Conservation (phyloP, 92 coral and sea anemone genomes). For the Palythoa grandis region DNA sequence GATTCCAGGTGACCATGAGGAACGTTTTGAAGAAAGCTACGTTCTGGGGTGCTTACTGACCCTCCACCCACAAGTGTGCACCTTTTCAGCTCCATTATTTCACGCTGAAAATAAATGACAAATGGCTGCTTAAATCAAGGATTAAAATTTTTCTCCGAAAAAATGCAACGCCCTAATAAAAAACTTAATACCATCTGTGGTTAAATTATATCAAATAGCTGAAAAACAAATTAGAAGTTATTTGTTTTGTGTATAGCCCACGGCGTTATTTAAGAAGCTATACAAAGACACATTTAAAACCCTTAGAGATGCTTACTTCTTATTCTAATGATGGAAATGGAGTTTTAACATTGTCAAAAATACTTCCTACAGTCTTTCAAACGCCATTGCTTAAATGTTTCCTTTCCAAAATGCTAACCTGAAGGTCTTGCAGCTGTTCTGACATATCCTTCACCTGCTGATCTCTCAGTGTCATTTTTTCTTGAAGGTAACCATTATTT, state of each 20-base stretch:
- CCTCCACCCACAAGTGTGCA: slow-evolving; percentile 24
- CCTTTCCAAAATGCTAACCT: slow-evolving; percentile 56
- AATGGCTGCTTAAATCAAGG: background rate
- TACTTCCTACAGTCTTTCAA: background rate
- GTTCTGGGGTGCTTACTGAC: slow-evolving; percentile 39
- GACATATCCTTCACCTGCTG: slow-evolving; percentile 73
- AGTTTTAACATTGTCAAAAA: no score
- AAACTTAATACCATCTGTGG: no score
- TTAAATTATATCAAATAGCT: no score
- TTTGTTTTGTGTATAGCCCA: no score
- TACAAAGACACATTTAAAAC: no score
- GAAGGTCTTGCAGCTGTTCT: slow-evolving; percentile 68
- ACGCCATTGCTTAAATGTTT: background rate
- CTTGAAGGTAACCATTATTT: slow-evolving; percentile 94
- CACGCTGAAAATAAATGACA: slow-evolving; percentile 33
- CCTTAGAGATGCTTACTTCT: no score
- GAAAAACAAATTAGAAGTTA: no score
- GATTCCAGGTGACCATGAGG: slow-evolving; percentile 41
- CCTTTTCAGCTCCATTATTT: slow-evolving; percentile 38
- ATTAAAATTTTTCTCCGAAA: background rate
- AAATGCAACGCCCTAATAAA: background rate
- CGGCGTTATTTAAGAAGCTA: no score
- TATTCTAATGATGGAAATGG: no score
- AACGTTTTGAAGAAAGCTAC: slow-evolving; percentile 43
- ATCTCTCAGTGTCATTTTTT: slow-evolving; percentile 94